Conservation (phyloP, 2,888 invertebrate species). For the Drosophila seclusa region DNA sequence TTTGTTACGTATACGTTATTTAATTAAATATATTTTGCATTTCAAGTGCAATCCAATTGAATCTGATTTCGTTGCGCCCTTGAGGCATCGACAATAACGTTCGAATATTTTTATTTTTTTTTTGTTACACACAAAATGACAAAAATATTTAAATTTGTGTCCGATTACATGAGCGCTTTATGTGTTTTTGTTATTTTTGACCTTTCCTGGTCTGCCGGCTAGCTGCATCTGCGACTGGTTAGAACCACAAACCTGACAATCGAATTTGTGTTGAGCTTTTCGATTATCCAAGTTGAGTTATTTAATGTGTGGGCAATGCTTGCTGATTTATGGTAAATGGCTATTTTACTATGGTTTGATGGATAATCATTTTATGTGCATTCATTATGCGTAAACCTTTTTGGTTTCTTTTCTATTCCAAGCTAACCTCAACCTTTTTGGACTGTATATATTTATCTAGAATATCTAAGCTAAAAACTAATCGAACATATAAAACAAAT, state of each 20-base stretch:
- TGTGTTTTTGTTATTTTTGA: slow-evolving; percentile 48
- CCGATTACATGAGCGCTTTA: slow-evolving; percentile 59
- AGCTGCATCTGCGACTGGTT: slow-evolving; percentile 7
- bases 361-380: slow-evolving; percentile 19
- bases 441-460: background rate
- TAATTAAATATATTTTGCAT: slow-evolving; percentile 66
- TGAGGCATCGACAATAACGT: slow-evolving; percentile 51
- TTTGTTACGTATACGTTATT: slow-evolving; percentile 60
- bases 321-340: slow-evolving; percentile 40
- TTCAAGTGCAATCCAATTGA: slow-evolving; percentile 71
- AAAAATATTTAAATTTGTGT: slow-evolving; percentile 72
- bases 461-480: background rate
- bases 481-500: background rate
- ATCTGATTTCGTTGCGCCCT: slow-evolving; percentile 60
- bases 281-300: slow-evolving; percentile 47
- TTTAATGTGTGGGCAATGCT: slow-evolving; percentile 30
- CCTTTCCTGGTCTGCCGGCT: slow-evolving; percentile 41
- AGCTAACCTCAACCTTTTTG: background rate
- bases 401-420: background rate
- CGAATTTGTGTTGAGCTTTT: slow-evolving; percentile 30
- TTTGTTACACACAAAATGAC: slow-evolving; percentile 46
- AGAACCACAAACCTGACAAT: slow-evolving; percentile 22
- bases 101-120: slow-evolving; percentile 32
- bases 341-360: slow-evolving; percentile 3
- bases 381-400: slow-evolving; percentile 2